Percentiles rank a stretch among this genome's conserved stretches.
These are phyloP conservation scores for Gobius niger DNA, from an alignment of 2,113 vertebrate species.

Conservation along the genomic window DNA sequence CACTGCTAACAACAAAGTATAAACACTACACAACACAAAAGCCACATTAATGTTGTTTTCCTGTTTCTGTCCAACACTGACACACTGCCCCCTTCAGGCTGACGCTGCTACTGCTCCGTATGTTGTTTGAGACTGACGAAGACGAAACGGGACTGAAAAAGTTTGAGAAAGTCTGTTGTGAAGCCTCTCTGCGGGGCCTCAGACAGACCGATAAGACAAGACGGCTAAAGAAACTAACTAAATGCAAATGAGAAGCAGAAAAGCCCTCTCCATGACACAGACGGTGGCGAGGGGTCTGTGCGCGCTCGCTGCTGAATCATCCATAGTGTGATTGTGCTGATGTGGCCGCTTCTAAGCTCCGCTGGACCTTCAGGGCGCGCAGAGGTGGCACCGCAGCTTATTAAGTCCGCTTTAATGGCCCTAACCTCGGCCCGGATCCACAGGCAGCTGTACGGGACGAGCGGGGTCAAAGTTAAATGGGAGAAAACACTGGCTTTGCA, in stretches of 20 bases:
- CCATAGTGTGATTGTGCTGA: conserved; percentile 57
- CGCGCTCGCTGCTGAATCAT: conserved; percentile 53
- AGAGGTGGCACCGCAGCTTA: conserved; percentile 41
- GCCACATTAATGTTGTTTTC: too few species aligned
- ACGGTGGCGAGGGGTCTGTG: conserved; percentile 21
- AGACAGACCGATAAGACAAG: not conserved
- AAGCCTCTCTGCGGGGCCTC: too few species aligned
- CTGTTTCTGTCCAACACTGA: too few species aligned
- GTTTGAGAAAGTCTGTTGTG: too few species aligned
- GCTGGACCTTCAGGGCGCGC: conserved; percentile 21
- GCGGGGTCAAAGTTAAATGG: conserved; percentile 50
- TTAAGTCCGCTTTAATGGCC: conserved; percentile 66
- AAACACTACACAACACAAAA: too few species aligned
- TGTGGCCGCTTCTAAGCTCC: conserved; percentile 38
- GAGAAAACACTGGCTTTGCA: conserved; percentile 31
- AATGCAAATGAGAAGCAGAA: conserved; percentile 20
- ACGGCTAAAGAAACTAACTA: not conserved
- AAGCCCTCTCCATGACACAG: conserved; percentile 28
- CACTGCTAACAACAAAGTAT: too few species aligned
- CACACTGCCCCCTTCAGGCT: too few species aligned
- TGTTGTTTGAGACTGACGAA: too few species aligned
- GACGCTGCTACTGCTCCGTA: too few species aligned
- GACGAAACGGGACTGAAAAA: too few species aligned
- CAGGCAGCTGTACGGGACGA: conserved; percentile 35
- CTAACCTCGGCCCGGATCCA: conserved; percentile 47